Evolutionary conservation across 2,113 vertebrate species (phyloP), one percentile per base, ranked within the genome.

Genomic region (Hassar affinis): DNA sequence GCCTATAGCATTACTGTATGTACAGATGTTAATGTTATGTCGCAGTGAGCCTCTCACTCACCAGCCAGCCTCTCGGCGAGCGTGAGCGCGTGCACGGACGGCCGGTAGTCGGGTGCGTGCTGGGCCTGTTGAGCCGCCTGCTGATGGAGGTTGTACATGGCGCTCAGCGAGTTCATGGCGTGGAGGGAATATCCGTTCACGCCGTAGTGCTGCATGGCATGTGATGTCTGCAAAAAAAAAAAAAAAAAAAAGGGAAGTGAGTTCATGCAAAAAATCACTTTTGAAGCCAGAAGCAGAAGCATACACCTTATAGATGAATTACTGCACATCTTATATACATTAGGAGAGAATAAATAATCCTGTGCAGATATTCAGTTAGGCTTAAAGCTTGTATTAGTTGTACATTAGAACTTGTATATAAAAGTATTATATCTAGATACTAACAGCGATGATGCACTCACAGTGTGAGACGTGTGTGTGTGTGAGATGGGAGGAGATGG

Each of bases 141-240:
- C 93, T 99, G 98, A 89, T 99, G 98, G 81, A 99, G 95, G 94
- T 99, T 99, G 93, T 98, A 99, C 98, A 99, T 99, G 93, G 97
- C 97, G 1, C 97, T 99, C 87, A 99, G 94, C 0, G 97, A 99
- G 90, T 98, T 99, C 97, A 99, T 98, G 90, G 98, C 97, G 3
- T 99, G 97, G 82, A 98, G 95, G 0, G 97, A 99, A 92, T 98
- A 99, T 77, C 97, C 97, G 25, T 98, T 99, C 90, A 99, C 97
- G 88, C 97, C 97, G 91, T 99, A 99, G 94, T 99, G 98, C 95
- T 99, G 97, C 98, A 99, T 99, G 92, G 84, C 84, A 92, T 2
- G 18, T 22, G 56, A 54, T 51, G 33, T 45, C 83, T 85, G 84
- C 52, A 57, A 75, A 20, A 10, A 38, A 78, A 27, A 59, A 47